Evolutionary conservation across 1,140 invertebrate genomes (phyloP).

Genomic region (Gryon sp.): DNA sequence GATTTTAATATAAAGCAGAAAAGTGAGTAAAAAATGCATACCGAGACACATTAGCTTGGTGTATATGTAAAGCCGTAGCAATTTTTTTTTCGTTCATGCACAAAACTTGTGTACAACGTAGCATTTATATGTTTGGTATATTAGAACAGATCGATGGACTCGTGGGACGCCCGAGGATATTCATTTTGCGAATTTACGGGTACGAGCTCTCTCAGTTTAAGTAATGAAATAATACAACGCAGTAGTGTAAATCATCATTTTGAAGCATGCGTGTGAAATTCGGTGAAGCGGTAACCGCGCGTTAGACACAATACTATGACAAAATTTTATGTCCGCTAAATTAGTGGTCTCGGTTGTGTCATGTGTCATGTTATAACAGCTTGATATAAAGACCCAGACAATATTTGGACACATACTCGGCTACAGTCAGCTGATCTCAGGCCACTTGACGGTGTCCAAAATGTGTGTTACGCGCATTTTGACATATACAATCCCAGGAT

Average conservation of each 20-base stretch:
- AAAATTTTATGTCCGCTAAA: constrained; percentile 45
- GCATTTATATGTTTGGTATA: background rate
- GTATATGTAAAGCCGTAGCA: too few species aligned
- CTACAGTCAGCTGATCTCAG: constrained; percentile 39
- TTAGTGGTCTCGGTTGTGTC: constrained; percentile 42
- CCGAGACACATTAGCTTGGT: too few species aligned
- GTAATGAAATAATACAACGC: constrained; percentile 50
- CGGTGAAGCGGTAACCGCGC: constrained; percentile 9
- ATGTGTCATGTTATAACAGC: constrained; percentile 23
- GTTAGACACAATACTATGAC: constrained; percentile 21
- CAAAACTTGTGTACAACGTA: constrained; percentile 3
- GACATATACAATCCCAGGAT: too few species aligned
- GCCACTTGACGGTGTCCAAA: too few species aligned
- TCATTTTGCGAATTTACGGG: constrained; percentile 53
- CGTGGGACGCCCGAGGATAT: constrained; percentile 45
- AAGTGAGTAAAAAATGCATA: too few species aligned
- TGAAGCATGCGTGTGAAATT: constrained; percentile 49
- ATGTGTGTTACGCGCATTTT: too few species aligned
- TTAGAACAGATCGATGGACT: constrained; percentile 35
- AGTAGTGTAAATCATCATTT: constrained; percentile 45
- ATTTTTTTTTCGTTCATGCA: background rate
- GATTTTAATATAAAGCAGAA: too few species aligned
- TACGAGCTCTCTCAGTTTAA: constrained; percentile 51
- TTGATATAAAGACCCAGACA: constrained; percentile 33
- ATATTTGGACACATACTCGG: constrained; percentile 58